Evolutionary conservation across 53 echinoderm and acorn worm species (phyloP).

Genomic region (Henricia sp.): DNA sequence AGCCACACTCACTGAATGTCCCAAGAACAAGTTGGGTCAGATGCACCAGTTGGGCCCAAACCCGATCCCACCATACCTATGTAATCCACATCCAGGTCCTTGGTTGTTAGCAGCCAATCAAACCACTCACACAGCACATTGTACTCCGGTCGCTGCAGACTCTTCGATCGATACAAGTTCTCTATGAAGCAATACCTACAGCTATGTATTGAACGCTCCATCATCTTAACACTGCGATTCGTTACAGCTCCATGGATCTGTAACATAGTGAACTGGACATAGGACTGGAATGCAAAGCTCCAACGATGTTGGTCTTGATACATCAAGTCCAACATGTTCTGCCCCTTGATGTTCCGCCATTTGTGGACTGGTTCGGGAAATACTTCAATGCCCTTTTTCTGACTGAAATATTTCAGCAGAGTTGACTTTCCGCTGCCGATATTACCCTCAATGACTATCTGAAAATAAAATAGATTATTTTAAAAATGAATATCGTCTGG

Average conservation of each 20-base stretch:
- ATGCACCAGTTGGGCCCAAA: too few relatives aligned
- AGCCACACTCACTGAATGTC: too few relatives aligned
- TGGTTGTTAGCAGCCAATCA: constrained; percentile 69
- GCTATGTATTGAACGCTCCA: constrained; percentile 89
- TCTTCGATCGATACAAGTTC: constrained; percentile 68
- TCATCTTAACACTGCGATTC: constrained; percentile 73
- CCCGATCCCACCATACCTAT: constrained; percentile 62
- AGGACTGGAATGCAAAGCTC: constrained; percentile 97
- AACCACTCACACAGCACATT: constrained; percentile 83
- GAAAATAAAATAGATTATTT: background rate
- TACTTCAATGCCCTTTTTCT: constrained; percentile 61
- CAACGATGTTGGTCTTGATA: constrained; percentile 81
- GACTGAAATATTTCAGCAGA: constrained; percentile 67
- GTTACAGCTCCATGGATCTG: constrained; percentile 64
- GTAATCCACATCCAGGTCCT: constrained; percentile 67
- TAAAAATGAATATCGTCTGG: background rate
- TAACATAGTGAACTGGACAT: constrained; percentile 92
- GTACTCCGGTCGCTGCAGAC: constrained; percentile 81
- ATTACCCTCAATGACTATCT: constrained; percentile 83
- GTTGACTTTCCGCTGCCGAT: constrained; percentile 85
- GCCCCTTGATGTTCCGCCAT: constrained; percentile 77
- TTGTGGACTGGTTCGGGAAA: constrained; percentile 79
- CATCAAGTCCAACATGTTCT: constrained; percentile 84
- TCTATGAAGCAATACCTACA: constrained; percentile 97
- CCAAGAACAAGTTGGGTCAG: too few relatives aligned